Percentiles rank a stretch among this genome's conserved stretches.
Conservation (phyloP, 2,797 vertebrate genomes). For the Parauchenoglanis ngamensis region DNA sequence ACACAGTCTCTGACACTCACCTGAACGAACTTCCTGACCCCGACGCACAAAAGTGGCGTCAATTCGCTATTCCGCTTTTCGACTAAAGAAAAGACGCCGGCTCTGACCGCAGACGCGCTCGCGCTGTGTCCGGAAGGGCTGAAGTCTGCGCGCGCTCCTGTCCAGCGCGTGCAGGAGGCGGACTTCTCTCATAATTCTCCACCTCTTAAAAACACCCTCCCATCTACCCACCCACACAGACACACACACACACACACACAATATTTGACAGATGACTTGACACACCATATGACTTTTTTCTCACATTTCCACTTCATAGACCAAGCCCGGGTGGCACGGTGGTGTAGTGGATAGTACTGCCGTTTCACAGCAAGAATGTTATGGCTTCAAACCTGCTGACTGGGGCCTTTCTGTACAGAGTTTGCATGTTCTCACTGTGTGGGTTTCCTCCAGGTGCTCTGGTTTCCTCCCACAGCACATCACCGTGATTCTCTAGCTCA, state of each 20-base stretch:
- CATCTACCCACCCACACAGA: background rate
- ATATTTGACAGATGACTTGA: background rate
- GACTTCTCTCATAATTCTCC: conserved; percentile 25
- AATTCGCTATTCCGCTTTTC: conserved; percentile 14
- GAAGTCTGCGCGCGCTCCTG: conserved; percentile 56
- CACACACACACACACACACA: background rate
- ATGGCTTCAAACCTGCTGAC: too few species aligned
- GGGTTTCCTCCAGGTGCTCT: too few species aligned
- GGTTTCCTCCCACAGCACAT: too few species aligned
- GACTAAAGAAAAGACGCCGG: background rate
- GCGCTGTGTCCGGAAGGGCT: conserved; percentile 61
- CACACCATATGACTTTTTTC: too few species aligned
- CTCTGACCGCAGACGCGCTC: conserved; percentile 44
- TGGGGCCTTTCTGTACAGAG: too few species aligned
- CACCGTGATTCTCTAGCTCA: too few species aligned
- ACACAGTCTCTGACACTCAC: background rate
- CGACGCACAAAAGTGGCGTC: background rate
- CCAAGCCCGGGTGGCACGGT: too few species aligned
- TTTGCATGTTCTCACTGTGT: too few species aligned
- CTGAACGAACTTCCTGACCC: conserved; percentile 18
- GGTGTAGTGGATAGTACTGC: too few species aligned
- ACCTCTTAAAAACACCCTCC: background rate
- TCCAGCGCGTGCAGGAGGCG: conserved; percentile 39
- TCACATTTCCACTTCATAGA: background rate
- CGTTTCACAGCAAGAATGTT: too few species aligned